Percentiles rank a stretch among this genome's conserved stretches.
phyloP scores from a whole-genome alignment of 2,797 vertebrate species.

The Eulemur albifrons region DNA sequence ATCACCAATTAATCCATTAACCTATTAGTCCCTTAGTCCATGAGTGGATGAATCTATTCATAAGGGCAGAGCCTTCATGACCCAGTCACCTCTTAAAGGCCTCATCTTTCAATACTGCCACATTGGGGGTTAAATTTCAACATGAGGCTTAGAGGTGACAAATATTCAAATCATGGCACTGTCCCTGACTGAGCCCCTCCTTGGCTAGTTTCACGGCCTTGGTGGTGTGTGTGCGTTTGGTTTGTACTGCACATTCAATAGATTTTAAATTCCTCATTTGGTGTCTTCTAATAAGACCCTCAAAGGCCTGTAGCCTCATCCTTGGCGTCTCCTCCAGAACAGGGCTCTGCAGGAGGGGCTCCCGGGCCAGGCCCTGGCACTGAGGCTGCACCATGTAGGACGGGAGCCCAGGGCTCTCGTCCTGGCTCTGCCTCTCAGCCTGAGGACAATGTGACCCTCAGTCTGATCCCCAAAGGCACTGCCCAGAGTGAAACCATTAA shows the following conservation, averaged over 20 bases:
- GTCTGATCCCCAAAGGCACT: not conserved
- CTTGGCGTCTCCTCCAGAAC: not conserved
- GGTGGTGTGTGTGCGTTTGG: rapidly evolving
- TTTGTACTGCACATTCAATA: not conserved
- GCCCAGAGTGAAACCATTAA: not conserved
- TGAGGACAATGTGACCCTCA: not conserved
- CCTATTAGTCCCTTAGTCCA: too few relatives aligned
- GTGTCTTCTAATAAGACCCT: not conserved
- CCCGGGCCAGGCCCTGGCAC: not conserved
- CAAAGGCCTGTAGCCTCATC: not conserved
- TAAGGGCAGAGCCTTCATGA: not conserved
- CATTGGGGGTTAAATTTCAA: not conserved
- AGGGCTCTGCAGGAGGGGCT: not conserved
- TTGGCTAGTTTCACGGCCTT: not conserved
- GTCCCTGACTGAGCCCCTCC: not conserved
- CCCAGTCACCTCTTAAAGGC: not conserved
- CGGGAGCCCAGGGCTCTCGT: not conserved
- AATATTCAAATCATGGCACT: too few relatives aligned
- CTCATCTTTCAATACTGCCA: not conserved
- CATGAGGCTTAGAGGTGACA: not conserved
- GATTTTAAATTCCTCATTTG: not conserved
- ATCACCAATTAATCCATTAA: too few relatives aligned
- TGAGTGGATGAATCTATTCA: not conserved
- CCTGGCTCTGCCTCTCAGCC: not conserved
- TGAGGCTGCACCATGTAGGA: not conserved